Evolutionary conservation across 2,888 invertebrate genomes (phyloP).

Genomic region (Caenorhabditis plicata): DNA sequence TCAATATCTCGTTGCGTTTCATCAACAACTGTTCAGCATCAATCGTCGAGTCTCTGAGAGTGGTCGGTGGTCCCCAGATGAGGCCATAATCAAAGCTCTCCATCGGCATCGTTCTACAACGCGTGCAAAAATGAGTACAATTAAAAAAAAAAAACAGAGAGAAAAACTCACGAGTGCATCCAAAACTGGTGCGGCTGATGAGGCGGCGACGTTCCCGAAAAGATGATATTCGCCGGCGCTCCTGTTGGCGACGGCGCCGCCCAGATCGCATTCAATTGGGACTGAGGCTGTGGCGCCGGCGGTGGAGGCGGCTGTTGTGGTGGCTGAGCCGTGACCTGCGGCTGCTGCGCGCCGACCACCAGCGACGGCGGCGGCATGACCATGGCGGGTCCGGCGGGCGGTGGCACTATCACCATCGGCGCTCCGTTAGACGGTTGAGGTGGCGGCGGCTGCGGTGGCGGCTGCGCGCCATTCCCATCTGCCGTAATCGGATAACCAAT

Average conservation of each 20-base stretch:
- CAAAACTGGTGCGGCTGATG: constrained; percentile 18
- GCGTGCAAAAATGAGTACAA: background rate
- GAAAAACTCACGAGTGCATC: constrained; percentile 18
- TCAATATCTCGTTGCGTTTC: constrained; percentile 49
- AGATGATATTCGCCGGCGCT: constrained; percentile 18
- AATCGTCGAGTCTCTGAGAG: constrained; percentile 19
- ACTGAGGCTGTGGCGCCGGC: constrained; percentile 8
- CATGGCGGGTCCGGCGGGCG: background rate
- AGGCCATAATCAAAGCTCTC: constrained; percentile 5
- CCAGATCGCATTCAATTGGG: constrained; percentile 11
- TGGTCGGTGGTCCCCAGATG: constrained; percentile 21
- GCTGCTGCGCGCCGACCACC: background rate
- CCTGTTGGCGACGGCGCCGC: constrained; percentile 21
- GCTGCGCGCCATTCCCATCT: too few relatives aligned
- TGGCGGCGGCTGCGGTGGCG: too few relatives aligned
- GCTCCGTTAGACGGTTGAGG: background rate
- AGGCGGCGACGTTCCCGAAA: constrained; percentile 16
- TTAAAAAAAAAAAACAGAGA: background rate
- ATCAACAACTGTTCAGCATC: constrained; percentile 50
- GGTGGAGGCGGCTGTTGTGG: constrained; percentile 4
- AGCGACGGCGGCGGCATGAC: background rate
- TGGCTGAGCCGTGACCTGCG: background rate
- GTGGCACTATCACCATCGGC: background rate
- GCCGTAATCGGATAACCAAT: too few relatives aligned
- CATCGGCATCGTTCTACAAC: background rate